Evolutionary conservation across 2,797 vertebrate species (phyloP).

Genomic region (Catostomus latipinnis): DNA sequence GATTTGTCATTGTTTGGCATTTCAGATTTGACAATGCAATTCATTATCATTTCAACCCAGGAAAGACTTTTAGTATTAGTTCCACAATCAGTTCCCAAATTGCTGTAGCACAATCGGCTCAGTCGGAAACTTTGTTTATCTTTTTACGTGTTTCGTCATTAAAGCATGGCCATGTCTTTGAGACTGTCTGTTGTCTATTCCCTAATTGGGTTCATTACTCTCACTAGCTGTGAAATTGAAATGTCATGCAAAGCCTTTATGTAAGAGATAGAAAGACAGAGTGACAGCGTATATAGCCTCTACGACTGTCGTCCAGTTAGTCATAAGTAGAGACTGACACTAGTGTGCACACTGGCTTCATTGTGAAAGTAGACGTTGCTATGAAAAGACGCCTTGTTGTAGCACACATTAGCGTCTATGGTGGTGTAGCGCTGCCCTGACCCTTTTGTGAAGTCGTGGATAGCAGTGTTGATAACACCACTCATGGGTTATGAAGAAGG

Average conservation of each 20-base stretch:
- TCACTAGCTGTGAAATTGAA: not conserved
- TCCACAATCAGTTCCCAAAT: too few species aligned
- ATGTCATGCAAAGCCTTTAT: not conserved
- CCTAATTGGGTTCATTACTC: too few species aligned
- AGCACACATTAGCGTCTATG: conserved; percentile 26
- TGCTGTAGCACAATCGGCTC: too few species aligned
- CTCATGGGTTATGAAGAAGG: conserved; percentile 7
- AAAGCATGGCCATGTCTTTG: too few species aligned
- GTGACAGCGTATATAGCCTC: not conserved
- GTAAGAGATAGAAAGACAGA: not conserved
- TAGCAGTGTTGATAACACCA: conserved; percentile 19
- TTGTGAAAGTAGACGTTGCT: conserved; percentile 24
- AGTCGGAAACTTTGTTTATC: too few species aligned
- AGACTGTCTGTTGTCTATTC: too few species aligned
- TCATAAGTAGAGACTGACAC: conserved; percentile 50
- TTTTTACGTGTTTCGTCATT: too few species aligned
- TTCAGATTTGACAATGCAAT: too few species aligned
- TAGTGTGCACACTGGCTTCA: conserved; percentile 17
- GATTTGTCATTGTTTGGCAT: too few species aligned
- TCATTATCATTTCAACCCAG: too few species aligned
- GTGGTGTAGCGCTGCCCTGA: conserved; percentile 39
- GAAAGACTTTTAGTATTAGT: too few species aligned
- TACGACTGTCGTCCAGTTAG: conserved; percentile 16
- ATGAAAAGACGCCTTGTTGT: conserved; percentile 43
- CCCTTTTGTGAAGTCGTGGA: conserved; percentile 31